Percentiles rank a stretch among this genome's conserved stretches.
phyloP scores from a whole-genome alignment of 2,888 invertebrate genomes.

The Melanchra persicariae region DNA sequence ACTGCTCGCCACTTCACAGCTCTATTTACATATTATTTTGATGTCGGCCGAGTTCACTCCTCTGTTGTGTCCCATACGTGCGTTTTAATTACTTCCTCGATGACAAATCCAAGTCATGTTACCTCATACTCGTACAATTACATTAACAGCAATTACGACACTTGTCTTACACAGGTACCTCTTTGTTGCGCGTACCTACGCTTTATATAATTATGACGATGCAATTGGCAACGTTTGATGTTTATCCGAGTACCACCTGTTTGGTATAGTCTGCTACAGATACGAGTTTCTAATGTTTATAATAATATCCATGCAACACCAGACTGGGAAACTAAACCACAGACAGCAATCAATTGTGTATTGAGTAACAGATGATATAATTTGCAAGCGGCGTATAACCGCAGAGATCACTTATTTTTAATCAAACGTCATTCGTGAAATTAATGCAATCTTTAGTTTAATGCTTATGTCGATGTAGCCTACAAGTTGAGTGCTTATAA shows the following conservation, averaged over 20 bases:
- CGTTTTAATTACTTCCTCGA: slow-evolving; percentile 49
- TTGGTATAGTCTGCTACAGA: neutral
- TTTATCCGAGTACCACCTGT: neutral
- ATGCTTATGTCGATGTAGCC: neutral
- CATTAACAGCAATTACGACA: slow-evolving; percentile 41
- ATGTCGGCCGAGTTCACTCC: slow-evolving; percentile 46
- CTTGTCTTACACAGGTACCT: slow-evolving; percentile 27
- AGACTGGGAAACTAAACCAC: neutral
- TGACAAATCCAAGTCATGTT: slow-evolving; percentile 43
- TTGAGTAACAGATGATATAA: slow-evolving; percentile 11
- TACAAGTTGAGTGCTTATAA: neutral
- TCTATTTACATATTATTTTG: slow-evolving; percentile 69
- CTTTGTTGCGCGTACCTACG: slow-evolving; percentile 18
- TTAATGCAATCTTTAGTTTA: neutral
- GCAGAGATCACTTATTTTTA: neutral
- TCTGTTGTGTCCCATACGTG: slow-evolving; percentile 26
- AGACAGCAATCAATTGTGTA: neutral
- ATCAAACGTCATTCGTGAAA: too few species aligned
- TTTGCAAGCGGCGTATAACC: neutral
- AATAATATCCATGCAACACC: neutral
- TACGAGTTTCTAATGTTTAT: neutral
- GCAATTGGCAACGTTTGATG: slow-evolving; percentile 13
- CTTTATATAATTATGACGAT: slow-evolving; percentile 38
- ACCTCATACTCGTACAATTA: slow-evolving; percentile 37
- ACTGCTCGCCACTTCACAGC: slow-evolving; percentile 60